A percentile compares a stretch with the other conserved stretches of the same genome.
Conservation (phyloP, 2,888 invertebrate species). For the Latrodectus elegans region DNA sequence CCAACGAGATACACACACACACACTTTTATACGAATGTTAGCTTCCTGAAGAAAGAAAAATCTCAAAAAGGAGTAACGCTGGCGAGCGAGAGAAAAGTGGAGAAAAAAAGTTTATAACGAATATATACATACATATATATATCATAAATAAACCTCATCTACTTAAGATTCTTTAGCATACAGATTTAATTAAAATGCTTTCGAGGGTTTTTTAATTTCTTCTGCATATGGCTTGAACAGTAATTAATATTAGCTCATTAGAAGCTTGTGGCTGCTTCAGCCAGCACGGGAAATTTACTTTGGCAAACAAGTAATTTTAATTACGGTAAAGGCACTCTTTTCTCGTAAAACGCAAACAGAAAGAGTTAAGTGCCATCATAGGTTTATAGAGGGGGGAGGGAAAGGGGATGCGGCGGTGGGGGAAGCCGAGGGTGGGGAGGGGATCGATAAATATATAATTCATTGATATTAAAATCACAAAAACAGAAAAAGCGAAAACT, state of each 20-base stretch:
- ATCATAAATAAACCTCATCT: constrained; percentile 69
- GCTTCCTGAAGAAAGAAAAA: constrained; percentile 50
- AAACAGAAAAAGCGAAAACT: constrained; percentile 54
- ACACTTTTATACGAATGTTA: constrained; percentile 66
- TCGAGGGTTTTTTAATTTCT: constrained; percentile 68
- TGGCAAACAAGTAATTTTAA: constrained; percentile 69
- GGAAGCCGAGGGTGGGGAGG: not conserved
- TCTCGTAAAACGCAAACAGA: constrained; percentile 68
- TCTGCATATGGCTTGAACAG: constrained; percentile 68
- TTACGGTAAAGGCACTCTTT: constrained; percentile 54
- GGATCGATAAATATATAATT: constrained; percentile 68
- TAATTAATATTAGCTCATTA: constrained; percentile 69
- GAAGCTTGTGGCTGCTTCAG: constrained; percentile 63
- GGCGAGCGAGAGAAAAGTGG: not conserved
- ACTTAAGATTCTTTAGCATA: constrained; percentile 69
- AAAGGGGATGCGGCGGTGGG: constrained; percentile 22
- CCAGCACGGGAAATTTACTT: constrained; percentile 69
- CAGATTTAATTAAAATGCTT: constrained; percentile 68
- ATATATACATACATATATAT: constrained; percentile 61
- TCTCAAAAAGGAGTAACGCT: constrained; percentile 14
- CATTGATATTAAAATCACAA: constrained; percentile 69
- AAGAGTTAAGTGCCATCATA: constrained; percentile 69
- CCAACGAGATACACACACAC: constrained; percentile 45
- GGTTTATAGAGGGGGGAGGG: constrained; percentile 46
- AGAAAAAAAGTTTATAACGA: constrained; percentile 47